Evolutionary conservation across 2,113 vertebrate genomes (phyloP).

Genomic region (Gnathonemus echidnorhynchus): DNA sequence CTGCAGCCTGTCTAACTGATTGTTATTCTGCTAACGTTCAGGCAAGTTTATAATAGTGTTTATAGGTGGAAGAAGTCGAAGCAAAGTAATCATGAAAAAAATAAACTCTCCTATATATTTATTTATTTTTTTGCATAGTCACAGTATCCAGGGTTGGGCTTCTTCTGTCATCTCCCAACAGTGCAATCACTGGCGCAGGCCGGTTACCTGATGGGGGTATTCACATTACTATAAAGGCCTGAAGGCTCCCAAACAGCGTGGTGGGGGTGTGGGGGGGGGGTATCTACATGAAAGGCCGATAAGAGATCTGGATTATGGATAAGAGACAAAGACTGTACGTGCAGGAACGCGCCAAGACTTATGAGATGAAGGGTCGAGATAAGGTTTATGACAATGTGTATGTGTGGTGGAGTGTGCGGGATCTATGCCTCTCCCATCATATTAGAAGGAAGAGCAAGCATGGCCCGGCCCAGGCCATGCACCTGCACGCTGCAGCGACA

Average conservation of each 20-base stretch:
- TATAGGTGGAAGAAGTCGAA: neutral
- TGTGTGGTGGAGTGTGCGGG: slow-evolving; percentile 29
- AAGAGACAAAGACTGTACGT: slow-evolving; percentile 59
- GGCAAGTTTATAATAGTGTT: slow-evolving; percentile 12
- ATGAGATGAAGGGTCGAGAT: slow-evolving; percentile 51
- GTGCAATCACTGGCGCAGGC: slow-evolving; percentile 22
- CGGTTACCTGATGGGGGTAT: slow-evolving; percentile 32
- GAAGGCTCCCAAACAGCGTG: slow-evolving; percentile 44
- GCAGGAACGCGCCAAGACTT: slow-evolving; percentile 56
- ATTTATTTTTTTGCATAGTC: slow-evolving; percentile 14
- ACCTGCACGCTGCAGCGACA: slow-evolving; percentile 53
- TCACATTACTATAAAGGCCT: slow-evolving; percentile 42
- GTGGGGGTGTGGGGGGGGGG: slow-evolving; percentile 27
- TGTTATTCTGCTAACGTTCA: neutral
- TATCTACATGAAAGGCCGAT: slow-evolving; percentile 59
- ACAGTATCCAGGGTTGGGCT: neutral
- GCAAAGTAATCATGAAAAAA: neutral
- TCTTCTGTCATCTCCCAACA: slow-evolving; percentile 11
- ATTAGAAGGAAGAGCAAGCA: slow-evolving; percentile 25
- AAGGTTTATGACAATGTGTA: slow-evolving; percentile 30
- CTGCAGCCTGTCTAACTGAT: neutral
- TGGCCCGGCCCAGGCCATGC: slow-evolving; percentile 31
- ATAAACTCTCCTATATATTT: neutral
- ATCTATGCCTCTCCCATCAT: slow-evolving; percentile 3
- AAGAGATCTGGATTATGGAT: slow-evolving; percentile 55